Evolutionary conservation across 2,113 vertebrate species (phyloP).

Genomic region (Panthera uncia): DNA sequence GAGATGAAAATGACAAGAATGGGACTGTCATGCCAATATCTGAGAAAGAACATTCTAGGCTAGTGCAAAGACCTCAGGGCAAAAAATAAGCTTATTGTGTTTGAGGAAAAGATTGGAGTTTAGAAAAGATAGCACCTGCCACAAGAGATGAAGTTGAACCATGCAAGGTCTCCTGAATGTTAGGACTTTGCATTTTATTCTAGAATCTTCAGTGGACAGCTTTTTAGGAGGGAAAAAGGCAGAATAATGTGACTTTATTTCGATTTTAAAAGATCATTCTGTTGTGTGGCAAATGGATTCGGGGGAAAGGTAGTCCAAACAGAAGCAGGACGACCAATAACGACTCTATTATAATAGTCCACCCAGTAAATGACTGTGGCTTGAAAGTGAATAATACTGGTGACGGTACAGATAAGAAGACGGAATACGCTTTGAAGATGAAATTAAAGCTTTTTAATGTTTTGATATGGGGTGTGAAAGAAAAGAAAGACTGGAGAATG

Average conservation of each 20-base stretch:
- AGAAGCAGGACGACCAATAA: background rate
- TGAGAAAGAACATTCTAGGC: background rate
- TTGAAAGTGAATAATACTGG: background rate
- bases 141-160: background rate
- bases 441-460: background rate
- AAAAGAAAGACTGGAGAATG: background rate
- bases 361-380: background rate
- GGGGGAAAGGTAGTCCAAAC: background rate
- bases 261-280: background rate
- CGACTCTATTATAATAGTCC: background rate
- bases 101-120: background rate
- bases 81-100: background rate
- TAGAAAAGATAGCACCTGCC: background rate
- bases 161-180: background rate
- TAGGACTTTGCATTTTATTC: background rate
- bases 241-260: background rate
- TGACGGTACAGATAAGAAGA: background rate
- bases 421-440: background rate
- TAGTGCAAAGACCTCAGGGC: background rate
- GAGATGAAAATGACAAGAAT: background rate
- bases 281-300: background rate
- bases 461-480: background rate
- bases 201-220: background rate
- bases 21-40: background rate
- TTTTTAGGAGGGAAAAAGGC: background rate